Percentiles rank a stretch among this genome's conserved stretches.
phyloP scores from a whole-genome alignment of 2,113 vertebrate species.

The Oncorhynchus nerka region DNA sequence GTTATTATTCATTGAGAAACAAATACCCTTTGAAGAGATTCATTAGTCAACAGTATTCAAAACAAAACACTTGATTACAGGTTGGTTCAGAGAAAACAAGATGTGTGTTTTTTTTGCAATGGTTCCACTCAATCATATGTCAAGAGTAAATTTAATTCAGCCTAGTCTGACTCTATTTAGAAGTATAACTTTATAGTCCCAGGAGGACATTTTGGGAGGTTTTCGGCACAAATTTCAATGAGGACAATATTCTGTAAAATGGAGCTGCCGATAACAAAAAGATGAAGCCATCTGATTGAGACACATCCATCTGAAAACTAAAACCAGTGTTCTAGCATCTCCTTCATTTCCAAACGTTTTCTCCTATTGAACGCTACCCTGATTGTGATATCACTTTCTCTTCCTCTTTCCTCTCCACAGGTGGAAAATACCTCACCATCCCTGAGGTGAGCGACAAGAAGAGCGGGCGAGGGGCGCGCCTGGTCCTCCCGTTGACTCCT shows the following conservation, averaged over 20 bases:
- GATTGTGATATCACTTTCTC: slow-evolving; percentile 12
- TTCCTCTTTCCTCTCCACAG: slow-evolving; percentile 54
- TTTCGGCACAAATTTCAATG: too few species aligned
- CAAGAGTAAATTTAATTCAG: slow-evolving; percentile 33
- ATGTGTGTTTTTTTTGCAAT: neutral
- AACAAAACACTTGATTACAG: too few species aligned
- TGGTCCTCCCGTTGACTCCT: slow-evolving; percentile 80
- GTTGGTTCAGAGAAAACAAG: too few species aligned
- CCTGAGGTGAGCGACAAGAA: slow-evolving; percentile 75
- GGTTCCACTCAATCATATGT: slow-evolving; percentile 48
- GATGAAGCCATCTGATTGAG: too few species aligned
- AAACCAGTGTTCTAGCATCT: too few species aligned
- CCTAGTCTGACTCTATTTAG: slow-evolving; percentile 29
- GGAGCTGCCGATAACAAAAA: slow-evolving; percentile 47
- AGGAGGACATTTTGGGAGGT: too few species aligned
- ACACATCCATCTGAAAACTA: too few species aligned
- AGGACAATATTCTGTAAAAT: slow-evolving; percentile 32
- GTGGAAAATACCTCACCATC: slow-evolving; percentile 86
- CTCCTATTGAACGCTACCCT: too few species aligned
- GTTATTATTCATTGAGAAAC: too few species aligned
- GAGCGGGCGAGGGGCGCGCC: slow-evolving; percentile 78
- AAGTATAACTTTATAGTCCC: slow-evolving; percentile 32
- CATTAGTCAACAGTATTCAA: too few species aligned
- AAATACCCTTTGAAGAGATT: too few species aligned
- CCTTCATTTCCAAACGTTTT: too few species aligned